Conservation (phyloP, 2,797 vertebrate species). For the Pterois miles region DNA sequence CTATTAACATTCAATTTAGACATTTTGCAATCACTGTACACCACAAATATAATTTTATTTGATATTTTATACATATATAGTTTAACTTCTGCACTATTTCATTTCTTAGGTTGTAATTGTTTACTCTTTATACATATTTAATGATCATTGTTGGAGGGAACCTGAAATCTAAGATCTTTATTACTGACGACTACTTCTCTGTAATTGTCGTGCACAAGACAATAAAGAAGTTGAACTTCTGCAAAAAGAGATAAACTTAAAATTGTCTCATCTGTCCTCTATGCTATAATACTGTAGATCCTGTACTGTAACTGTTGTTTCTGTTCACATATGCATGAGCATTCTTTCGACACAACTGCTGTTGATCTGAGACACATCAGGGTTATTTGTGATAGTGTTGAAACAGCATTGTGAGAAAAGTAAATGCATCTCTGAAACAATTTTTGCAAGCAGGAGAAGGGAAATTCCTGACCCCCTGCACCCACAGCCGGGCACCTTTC, state of each 20-base stretch:
- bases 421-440: not conserved
- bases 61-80: not conserved
- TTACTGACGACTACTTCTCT: not conserved
- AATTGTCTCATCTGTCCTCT: too few relatives aligned
- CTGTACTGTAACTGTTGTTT: too few relatives aligned
- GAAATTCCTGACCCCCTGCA: constrained; percentile 22
- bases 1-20: not conserved
- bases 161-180: not conserved
- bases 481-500: constrained; percentile 15
- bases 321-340: not conserved
- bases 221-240: not conserved
- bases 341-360: not conserved
- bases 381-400: not conserved
- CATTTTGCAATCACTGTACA: not conserved
- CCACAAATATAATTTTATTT: not conserved
- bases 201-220: not conserved
- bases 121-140: not conserved
- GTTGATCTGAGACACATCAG: not conserved
- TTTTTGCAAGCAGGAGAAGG: not conserved
- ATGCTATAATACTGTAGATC: not conserved
- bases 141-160: not conserved
- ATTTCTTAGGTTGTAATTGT: not conserved
- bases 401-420: not conserved
- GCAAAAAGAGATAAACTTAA: not conserved
- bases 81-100: not conserved